Conservation (phyloP, 2,797 vertebrate species). For the Pangasius krempfi region DNA sequence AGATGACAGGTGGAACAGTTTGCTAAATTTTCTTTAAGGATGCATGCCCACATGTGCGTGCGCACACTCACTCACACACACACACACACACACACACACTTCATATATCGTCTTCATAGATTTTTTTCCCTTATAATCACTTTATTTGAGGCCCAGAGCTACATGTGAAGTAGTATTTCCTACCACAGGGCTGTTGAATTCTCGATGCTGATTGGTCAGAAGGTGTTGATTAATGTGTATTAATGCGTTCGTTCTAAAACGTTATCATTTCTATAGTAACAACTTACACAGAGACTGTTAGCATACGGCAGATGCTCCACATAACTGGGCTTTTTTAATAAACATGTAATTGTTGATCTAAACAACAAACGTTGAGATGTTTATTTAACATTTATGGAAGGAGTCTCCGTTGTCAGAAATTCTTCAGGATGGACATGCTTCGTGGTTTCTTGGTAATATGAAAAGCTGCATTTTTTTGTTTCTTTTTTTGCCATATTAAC, state of each 20-base stretch:
- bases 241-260: no score
- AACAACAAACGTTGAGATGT: no score
- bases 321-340: no score
- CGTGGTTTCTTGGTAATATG: neutral
- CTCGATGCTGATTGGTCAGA: neutral
- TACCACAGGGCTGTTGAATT: neutral
- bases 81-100: constrained; percentile 16
- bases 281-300: no score
- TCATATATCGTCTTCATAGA: neutral
- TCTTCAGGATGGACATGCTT: neutral
- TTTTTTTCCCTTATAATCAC: neutral
- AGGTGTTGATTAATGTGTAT: neutral
- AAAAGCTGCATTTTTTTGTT: neutral
- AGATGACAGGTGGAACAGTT: constrained; percentile 34
- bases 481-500: neutral
- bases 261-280: no score
- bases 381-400: neutral
- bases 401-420: neutral
- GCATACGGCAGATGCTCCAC: no score
- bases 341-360: no score
- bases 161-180: neutral
- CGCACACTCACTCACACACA: constrained; percentile 3
- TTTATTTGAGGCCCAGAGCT: neutral
- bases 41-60: neutral
- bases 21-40: constrained; percentile 15